Percentiles rank a stretch among this genome's conserved stretches.
Evolutionary conservation across 2,888 invertebrate genomes (phyloP).

Genomic region (Dasypogon diadema): DNA sequence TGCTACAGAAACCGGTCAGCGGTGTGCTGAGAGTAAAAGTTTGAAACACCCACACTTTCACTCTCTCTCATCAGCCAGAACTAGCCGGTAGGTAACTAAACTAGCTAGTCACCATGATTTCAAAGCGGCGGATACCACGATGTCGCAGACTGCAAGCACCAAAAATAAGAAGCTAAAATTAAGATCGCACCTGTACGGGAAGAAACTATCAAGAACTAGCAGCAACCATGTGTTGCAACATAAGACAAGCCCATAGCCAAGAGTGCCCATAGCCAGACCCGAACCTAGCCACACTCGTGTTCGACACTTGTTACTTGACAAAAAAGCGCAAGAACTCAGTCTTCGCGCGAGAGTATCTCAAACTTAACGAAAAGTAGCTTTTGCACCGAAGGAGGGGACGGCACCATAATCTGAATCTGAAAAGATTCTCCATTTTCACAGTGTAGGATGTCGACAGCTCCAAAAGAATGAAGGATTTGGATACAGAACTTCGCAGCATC

Average conservation of each 20-base stretch:
- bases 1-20: neutral
- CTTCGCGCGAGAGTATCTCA: neutral
- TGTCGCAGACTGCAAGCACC: neutral
- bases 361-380: neutral
- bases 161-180: neutral
- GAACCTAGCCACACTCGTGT: neutral
- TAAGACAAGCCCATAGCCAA: neutral
- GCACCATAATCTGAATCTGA: no score
- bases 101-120: no score
- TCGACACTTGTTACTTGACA: constrained; percentile 3
- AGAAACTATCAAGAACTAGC: neutral
- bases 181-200: neutral
- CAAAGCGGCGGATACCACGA: no score
- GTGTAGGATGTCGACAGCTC: no score
- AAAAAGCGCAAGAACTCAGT: neutral
- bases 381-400: neutral
- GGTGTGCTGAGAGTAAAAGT: neutral
- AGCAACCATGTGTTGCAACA: neutral
- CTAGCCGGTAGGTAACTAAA: no score
- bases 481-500: no score
- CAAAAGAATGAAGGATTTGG: no score
- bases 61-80: neutral
- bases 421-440: neutral
- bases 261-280: neutral
- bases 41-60: neutral